These are phyloP conservation scores for Sminthurinus signatus DNA, from an alignment of 1,140 invertebrate genomes.

Conservation along the genomic window DNA sequence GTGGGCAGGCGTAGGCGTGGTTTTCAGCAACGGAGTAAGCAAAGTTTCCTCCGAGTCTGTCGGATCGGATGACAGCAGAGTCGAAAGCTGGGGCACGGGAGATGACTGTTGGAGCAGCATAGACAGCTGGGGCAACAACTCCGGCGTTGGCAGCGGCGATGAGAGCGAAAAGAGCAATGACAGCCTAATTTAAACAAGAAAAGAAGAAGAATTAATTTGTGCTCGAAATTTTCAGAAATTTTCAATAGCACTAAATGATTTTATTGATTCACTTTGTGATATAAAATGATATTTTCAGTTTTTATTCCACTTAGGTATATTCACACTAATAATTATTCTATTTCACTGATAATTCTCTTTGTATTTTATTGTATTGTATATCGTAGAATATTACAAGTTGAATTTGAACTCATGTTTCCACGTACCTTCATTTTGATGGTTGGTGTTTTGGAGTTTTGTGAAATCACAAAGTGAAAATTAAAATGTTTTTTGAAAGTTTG, in stretches of 20 bases:
- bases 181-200: constrained; percentile 17
- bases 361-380: too few species aligned
- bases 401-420: too few species aligned
- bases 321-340: too few species aligned
- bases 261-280: too few species aligned
- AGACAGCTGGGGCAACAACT: constrained; percentile 35
- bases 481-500: background rate
- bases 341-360: too few species aligned
- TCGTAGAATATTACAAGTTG: too few species aligned
- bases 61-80: constrained; percentile 50
- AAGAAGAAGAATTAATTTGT: too few species aligned
- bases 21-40: constrained; percentile 52
- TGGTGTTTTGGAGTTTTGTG: background rate
- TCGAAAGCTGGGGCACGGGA: constrained; percentile 50
- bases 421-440: constrained; percentile 5
- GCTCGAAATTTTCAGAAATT: too few species aligned
- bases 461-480: constrained; percentile 4
- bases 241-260: too few species aligned
- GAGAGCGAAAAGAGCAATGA: constrained; percentile 36
- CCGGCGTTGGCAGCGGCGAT: constrained; percentile 41
- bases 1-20: constrained; percentile 50
- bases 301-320: too few species aligned
- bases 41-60: constrained; percentile 53
- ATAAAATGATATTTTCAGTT: too few species aligned
- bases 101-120: constrained; percentile 42